Evolutionary conservation across 2,888 invertebrate genomes (phyloP).

Genomic region (Stegophylla sp.): DNA sequence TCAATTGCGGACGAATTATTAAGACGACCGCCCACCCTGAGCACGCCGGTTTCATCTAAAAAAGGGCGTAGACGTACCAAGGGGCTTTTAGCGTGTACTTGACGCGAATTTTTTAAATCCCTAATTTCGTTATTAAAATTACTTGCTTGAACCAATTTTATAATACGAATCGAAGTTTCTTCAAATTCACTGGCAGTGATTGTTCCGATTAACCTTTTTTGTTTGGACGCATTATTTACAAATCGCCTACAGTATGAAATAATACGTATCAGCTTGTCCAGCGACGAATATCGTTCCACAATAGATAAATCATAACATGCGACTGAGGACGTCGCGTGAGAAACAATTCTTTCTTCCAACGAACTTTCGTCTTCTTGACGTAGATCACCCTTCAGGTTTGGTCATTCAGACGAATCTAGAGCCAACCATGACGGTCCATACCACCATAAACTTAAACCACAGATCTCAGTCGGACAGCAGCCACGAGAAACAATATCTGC

Average conservation of each 20-base stretch:
- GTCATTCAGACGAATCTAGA: not conserved
- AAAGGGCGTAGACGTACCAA: not conserved
- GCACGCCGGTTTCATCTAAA: not conserved
- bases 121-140: not conserved
- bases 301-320: too few relatives aligned
- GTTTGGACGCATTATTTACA: not conserved
- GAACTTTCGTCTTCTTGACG: not conserved
- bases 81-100: not conserved
- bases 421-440: not conserved
- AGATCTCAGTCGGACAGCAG: not conserved
- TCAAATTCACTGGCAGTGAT: not conserved
- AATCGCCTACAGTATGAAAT: slow-evolving; percentile 1
- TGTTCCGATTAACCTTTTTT: not conserved
- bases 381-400: not conserved
- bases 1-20: not conserved
- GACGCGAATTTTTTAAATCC: not conserved
- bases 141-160: not conserved
- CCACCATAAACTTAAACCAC: not conserved
- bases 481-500: not conserved
- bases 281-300: slow-evolving; percentile 3
- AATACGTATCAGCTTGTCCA: not conserved
- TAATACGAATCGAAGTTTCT: not conserved
- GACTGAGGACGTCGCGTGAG: too few relatives aligned
- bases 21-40: not conserved
- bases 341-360: not conserved